Evolutionary conservation across 2,797 vertebrate species (phyloP), one percentile per base, ranked within the genome.

Genomic region (Catostomus latipinnis): DNA sequence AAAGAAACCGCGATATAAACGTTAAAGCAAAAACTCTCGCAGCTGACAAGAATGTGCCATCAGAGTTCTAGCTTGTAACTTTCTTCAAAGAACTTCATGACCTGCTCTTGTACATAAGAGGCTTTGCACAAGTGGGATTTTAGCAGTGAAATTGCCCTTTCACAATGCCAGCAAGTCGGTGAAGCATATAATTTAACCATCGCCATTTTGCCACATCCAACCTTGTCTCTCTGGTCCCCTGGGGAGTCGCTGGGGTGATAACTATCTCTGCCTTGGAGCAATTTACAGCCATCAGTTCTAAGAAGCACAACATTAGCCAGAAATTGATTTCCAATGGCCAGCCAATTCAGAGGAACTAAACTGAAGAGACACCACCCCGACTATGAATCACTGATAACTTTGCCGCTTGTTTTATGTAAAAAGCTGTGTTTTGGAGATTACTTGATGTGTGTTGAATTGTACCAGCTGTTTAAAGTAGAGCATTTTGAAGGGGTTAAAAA

Each of bases 281-380:
- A 87, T 88, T 87, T 83, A 68, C 85, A 74, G 79, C 71, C 75
- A 85, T 87, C 81, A 83, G 80, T 71, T 73, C 16, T 45, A 67
- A 79, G 84, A 86, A 83, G 79, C 75, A 84, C 85, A 83, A 78
- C 79, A 81, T 84, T 83, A 78, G 61, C 61, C 81, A 53, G 78
- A 83, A 83, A 84, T 82, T 78, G 81, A 84, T 87, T 81, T 84
- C 84, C 70, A 58, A 75, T 71, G 67, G 80, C 83, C 78, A 50
- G 67, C 72, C 77, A 85, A 86, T 87, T 89, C 84, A 67, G 80
- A 61, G 74, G 67, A 78, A 80, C 65, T 72, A 84, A 88, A 87
- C 58, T 79, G 80, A 86, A 86, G 79, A 78, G 71, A 80, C 80
- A 82, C 22, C 58, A 48, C 68, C 73, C 79, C 12, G 22, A 18